Conservation (phyloP, 2,888 invertebrate genomes). For the Yponomeuta evonymella region DNA sequence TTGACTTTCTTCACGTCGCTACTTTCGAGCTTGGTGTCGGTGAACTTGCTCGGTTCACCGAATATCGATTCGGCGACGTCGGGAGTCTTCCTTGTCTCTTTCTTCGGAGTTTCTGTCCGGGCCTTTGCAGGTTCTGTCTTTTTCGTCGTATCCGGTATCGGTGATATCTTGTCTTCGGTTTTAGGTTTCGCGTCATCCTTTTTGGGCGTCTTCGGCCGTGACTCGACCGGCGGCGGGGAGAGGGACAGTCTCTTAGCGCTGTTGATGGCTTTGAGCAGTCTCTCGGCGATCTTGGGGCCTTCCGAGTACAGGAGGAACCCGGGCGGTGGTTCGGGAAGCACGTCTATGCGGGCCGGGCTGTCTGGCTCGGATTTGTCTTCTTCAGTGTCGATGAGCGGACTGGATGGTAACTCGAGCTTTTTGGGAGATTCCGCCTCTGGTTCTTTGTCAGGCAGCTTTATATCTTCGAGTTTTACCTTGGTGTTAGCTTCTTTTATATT, state of each 20-base stretch:
- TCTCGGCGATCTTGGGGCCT: slow-evolving; percentile 78
- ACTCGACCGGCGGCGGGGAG: slow-evolving; percentile 61
- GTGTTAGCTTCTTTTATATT: slow-evolving; percentile 1
- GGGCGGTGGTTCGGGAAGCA: slow-evolving; percentile 67
- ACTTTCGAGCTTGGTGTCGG: slow-evolving; percentile 50
- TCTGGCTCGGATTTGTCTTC: slow-evolving; percentile 71
- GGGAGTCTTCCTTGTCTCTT: slow-evolving; percentile 33
- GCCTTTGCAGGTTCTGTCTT: slow-evolving; percentile 38
- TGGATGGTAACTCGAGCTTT: slow-evolving; percentile 33
- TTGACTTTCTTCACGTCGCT: slow-evolving; percentile 54
- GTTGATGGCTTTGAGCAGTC: slow-evolving; percentile 76
- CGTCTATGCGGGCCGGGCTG: slow-evolving; percentile 65
- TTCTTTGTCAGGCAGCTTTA: slow-evolving; percentile 31
- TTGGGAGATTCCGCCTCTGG: slow-evolving; percentile 35
- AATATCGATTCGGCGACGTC: slow-evolving; percentile 52
- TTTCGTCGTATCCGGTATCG: slow-evolving; percentile 31
- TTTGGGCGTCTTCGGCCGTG: slow-evolving; percentile 48
- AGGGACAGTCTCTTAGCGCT: slow-evolving; percentile 71
- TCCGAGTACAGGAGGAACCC: slow-evolving; percentile 66
- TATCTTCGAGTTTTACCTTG: slow-evolving; percentile 7
- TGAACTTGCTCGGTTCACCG: slow-evolving; percentile 56
- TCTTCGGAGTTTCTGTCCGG: slow-evolving; percentile 40
- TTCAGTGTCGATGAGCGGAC: slow-evolving; percentile 64
- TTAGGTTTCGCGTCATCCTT: slow-evolving; percentile 40
- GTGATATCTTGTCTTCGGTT: slow-evolving; percentile 29